Percentiles rank a stretch among this genome's conserved stretches.
Conservation (phyloP, 92 coral and sea anemone genomes). For the Porites lobata region DNA sequence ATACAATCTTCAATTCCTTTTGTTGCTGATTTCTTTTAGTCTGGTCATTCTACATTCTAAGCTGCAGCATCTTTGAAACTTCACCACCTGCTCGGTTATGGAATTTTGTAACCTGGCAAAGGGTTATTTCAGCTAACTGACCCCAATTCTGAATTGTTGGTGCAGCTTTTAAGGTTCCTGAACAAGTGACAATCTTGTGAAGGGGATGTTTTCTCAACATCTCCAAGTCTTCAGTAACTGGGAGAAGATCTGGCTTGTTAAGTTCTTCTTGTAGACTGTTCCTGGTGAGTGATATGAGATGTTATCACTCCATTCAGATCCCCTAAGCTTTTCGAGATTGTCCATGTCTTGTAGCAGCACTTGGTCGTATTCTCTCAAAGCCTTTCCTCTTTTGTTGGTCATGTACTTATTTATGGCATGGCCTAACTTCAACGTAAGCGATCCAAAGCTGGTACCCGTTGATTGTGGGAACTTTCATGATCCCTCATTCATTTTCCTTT, state of each 20-base stretch:
- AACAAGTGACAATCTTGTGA: not conserved
- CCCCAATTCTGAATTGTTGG: constrained; percentile 32
- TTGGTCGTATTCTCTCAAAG: no score
- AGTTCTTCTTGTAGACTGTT: constrained; percentile 6
- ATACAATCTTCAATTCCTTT: constrained; percentile 21
- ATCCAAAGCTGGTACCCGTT: no score
- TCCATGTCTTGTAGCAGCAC: constrained; percentile 10
- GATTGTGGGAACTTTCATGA: no score
- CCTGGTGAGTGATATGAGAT: constrained; percentile 44
- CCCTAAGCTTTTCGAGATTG: constrained; percentile 36
- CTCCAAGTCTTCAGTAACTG: no score
- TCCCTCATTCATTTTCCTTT: no score
- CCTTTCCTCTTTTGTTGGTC: no score
- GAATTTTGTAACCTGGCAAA: constrained; percentile 28
- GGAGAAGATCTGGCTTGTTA: constrained; percentile 5
- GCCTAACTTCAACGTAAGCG: no score
- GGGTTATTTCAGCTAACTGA: constrained; percentile 28
- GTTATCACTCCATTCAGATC: constrained; percentile 51
- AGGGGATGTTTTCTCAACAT: no score
- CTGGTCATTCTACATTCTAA: constrained; percentile 13
- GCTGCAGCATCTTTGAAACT: constrained; percentile 31
- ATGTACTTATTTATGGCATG: no score
- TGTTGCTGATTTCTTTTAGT: not conserved
- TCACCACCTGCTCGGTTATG: constrained; percentile 62
- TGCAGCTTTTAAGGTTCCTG: not conserved